These are phyloP conservation scores for Chamaetylas fuelleborni DNA, from an alignment of 2,113 vertebrate species.

Conservation along the genomic window DNA sequence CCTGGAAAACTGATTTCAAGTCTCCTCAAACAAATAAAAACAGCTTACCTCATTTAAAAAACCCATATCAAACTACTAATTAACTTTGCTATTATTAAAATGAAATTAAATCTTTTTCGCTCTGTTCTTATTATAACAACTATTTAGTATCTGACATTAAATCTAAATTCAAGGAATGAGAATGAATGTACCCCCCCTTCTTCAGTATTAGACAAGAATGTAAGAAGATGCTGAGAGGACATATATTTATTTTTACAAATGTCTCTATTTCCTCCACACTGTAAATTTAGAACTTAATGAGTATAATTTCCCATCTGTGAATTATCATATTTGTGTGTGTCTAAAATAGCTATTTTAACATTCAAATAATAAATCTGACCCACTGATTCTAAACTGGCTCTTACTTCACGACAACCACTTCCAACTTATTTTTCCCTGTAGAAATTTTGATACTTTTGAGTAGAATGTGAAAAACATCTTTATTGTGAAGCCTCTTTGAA, in stretches of 20 bases:
- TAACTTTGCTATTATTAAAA: constrained; percentile 23
- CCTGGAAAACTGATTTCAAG: not conserved
- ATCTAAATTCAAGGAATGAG: constrained; percentile 4
- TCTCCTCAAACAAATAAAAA: not conserved
- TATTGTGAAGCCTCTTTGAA: constrained; percentile 57
- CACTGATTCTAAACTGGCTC: constrained; percentile 33
- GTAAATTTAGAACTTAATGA: constrained; percentile 59
- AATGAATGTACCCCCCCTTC: not conserved
- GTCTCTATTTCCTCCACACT: constrained; percentile 55
- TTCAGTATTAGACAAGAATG: not conserved
- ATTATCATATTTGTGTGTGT: constrained; percentile 51
- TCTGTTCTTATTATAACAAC: not conserved
- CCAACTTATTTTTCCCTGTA: constrained; percentile 13
- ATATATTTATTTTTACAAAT: constrained; percentile 56
- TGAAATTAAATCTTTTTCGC: not conserved
- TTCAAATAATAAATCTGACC: constrained; percentile 57
- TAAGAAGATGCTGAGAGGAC: constrained; percentile 47
- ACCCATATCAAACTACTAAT: not conserved
- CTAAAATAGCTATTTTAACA: constrained; percentile 48
- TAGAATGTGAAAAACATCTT: constrained; percentile 33
- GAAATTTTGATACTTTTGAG: constrained; percentile 15
- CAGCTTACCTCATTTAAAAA: not conserved
- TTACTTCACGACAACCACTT: constrained; percentile 24
- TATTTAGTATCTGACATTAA: constrained; percentile 1
- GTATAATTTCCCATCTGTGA: constrained; percentile 60